Conservation (phyloP, 2,113 vertebrate genomes). For the Perccottus glenii region DNA sequence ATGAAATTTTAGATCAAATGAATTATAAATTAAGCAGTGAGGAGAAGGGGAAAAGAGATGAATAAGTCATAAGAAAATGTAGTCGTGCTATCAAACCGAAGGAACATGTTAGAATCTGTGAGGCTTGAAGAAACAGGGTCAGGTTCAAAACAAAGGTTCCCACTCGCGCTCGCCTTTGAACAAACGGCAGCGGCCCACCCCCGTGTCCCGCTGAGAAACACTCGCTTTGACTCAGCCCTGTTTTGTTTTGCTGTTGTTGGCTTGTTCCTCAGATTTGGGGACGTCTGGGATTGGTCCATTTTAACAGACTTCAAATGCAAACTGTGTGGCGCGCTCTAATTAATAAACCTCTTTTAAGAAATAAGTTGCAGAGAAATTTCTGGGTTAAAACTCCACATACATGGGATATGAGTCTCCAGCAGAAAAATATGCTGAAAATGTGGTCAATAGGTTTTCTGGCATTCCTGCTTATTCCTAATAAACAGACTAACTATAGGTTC, state of each 20-base stretch:
- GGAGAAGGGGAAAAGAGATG: constrained; percentile 65
- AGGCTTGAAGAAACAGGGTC: constrained; percentile 78
- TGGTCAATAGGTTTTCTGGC: too few relatives aligned
- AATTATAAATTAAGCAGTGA: constrained; percentile 82
- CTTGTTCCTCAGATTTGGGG: background rate
- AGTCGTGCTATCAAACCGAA: constrained; percentile 78
- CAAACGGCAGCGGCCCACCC: constrained; percentile 69
- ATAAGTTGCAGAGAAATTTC: background rate
- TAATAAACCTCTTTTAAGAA: constrained; percentile 6
- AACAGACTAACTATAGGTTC: too few relatives aligned
- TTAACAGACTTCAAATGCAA: background rate
- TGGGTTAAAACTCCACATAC: background rate
- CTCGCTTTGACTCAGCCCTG: background rate
- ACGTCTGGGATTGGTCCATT: background rate
- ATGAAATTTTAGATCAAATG: constrained; percentile 87
- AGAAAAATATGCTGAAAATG: too few relatives aligned
- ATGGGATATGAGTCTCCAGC: background rate
- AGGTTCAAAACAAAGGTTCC: constrained; percentile 81
- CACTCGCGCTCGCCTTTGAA: constrained; percentile 69
- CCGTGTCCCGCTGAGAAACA: constrained; percentile 57
- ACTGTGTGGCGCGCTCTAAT: background rate
- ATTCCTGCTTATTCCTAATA: too few relatives aligned
- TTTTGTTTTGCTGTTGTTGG: background rate
- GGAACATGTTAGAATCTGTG: constrained; percentile 79
- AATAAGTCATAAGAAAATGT: constrained; percentile 84